Base-by-base conservation (phyloP, 2,113 vertebrate genomes). In the Chlorodrepanis virens region DNA sequence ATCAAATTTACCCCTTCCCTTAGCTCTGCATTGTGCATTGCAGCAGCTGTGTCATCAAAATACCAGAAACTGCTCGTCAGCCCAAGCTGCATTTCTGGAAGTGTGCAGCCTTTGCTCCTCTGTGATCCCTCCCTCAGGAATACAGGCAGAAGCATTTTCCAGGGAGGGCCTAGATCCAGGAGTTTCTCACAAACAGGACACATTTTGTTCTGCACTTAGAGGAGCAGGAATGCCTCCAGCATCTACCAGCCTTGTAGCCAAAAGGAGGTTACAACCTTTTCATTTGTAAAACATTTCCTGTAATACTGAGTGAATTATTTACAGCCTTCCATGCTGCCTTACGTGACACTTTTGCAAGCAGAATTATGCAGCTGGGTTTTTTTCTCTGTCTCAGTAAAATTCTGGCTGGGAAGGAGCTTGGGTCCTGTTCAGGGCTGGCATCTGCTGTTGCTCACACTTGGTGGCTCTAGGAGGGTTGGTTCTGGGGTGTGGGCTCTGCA, bases 261-360 rank as follows among this genome's bases (percentile, higher is more conserved):
- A 33, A 79, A 61, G 29, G 82, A 80, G 91, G 75, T 94, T 93
- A 83, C 93, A 90, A 70, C 95, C 93, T 95, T 96, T 86, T 80
- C 71, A 86, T 94, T 94, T 95, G 91, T 91, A 59, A 61, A 90
- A 77, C 84, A 65, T 95, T 94, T 86, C 83, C 84, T 93, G 82
- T 45, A 80, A 52, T 59, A 52, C 1, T 1, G 15, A 83, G 63
- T 86, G 79, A 96, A 87, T 96, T 94, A 90, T 94, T 93, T 83
- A 90, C 63, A 83, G 78, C 54, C 71, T 83, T 90, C 65, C 54
- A 8, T 45, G 37, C 56, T 81, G 52, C 59, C 0, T 0, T 52
- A 4, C 90, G 74, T 42, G 70, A 90, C 42, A 28, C 87, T 56
- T 96, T 11, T 44, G 87, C 54, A 39, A 54, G 75, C 39, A 25